phyloP scores from a whole-genome alignment of 2,113 vertebrate species.

The Marcusenius ussheri region DNA sequence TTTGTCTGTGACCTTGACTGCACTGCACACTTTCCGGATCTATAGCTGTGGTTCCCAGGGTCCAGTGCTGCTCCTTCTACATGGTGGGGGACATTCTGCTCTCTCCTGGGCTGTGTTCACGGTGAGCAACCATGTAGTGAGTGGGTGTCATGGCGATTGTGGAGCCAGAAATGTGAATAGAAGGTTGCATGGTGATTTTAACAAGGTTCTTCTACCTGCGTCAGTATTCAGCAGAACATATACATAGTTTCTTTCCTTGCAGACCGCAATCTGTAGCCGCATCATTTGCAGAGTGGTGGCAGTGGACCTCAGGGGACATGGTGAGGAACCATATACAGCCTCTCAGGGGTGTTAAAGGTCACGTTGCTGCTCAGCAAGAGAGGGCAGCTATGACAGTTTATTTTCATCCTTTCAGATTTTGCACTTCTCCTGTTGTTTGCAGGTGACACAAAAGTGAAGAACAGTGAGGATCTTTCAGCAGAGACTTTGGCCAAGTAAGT shows the following conservation, averaged over 20 bases:
- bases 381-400: not conserved
- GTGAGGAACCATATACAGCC: constrained; percentile 46
- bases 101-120: constrained; percentile 98
- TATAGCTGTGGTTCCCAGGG: constrained; percentile 88
- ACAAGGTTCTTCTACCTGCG: not conserved
- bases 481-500: constrained; percentile 96
- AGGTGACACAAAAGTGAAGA: constrained; percentile 90
- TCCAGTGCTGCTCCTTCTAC: constrained; percentile 82
- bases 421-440: not conserved
- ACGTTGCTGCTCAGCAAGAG: not conserved
- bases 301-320: constrained; percentile 70
- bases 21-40: constrained; percentile 85
- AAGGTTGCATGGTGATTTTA: not conserved
- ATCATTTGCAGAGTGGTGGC: constrained; percentile 72
- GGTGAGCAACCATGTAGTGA: constrained; percentile 55
- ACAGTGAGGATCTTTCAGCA: constrained; percentile 87
- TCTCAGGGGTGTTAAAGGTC: not conserved
- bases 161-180: not conserved
- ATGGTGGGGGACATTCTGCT: constrained; percentile 93
- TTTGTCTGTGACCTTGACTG: constrained; percentile 66
- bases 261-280: constrained; percentile 69
- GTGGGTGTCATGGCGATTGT: not conserved
- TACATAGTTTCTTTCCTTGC: not conserved
- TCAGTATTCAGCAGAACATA: not conserved
- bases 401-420: not conserved